Base-by-base conservation (phyloP, 2,797 vertebrate species). In the Gymnoscopelus microlampas region DNA sequence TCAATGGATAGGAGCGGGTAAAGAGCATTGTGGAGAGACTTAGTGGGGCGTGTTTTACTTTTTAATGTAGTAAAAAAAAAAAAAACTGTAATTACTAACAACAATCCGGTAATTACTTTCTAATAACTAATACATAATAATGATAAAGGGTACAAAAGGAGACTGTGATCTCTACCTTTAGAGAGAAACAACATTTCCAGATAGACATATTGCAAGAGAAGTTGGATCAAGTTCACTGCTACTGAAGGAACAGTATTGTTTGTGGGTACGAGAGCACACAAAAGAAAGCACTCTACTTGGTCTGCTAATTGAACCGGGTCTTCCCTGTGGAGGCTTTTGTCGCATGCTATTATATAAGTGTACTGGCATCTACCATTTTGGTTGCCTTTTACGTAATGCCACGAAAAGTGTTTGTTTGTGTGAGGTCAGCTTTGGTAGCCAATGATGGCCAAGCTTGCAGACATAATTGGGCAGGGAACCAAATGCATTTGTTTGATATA, bases 381-480 rank as follows among this genome's bases (percentile, higher is more conserved):
- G 13, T 47, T 12, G 5, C 53, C 47, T 57, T 55, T 89, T 83
- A 79, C 61, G 75, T 72, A 86, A 86, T 75, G 58, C 32, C 26
- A 54, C 39, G 63, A 55, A 66, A 55, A 57, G 50, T 8, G 67
- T 71, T 87, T 88, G 85, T 90, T 86, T 85, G 70, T 70, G 74
- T 69, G 80, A 86, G 78, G 59, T 85, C 87, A 86, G 67, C 77
- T 86, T 70, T 85, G 81, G 78, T 60, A 32, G 63, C 51, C 73
- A 79, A 76, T 83, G 59, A n/a, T 63, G 51, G 64, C 35, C 9
- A 13, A 6, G 54, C 74, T 32, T 68, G 66, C 29, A 9, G 24
- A n/a, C 70, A 23, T 64, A 72, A 80, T 76, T 79, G 66, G 63
- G 79, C 53, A 80, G 49, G 76, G 68, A 57, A 65, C 60, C 80